Evolutionary conservation across 2,113 vertebrate genomes (phyloP).

Genomic region (Globicephala melas): DNA sequence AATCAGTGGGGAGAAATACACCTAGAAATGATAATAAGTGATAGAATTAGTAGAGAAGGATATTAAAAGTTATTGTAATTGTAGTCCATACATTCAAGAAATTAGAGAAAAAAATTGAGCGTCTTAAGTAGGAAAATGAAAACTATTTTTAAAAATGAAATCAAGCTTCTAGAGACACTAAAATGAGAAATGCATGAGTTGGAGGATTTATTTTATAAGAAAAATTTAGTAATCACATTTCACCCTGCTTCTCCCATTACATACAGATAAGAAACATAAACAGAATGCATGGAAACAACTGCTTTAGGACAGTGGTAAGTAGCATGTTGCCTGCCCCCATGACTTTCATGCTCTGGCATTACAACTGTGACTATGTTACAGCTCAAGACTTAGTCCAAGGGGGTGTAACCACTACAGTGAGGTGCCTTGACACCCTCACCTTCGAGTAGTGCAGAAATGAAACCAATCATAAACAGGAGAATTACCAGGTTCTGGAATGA

Average conservation of each 20-base stretch:
- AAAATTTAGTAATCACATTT: neutral
- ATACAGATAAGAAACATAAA: neutral
- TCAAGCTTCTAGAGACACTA: neutral
- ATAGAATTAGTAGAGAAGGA: neutral
- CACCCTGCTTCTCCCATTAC: neutral
- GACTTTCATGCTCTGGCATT: neutral
- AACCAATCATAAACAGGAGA: neutral
- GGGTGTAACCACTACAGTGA: accelerated
- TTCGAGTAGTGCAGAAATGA: neutral
- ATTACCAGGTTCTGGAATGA: neutral
- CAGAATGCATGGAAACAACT: neutral
- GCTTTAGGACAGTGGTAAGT: neutral
- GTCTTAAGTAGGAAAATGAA: neutral
- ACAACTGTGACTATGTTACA: neutral
- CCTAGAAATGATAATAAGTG: neutral
- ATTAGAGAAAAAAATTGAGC: neutral
- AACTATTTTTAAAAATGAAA: neutral
- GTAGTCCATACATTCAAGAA: neutral
- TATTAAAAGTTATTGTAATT: neutral
- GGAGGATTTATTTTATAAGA: neutral
- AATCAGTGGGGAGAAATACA: neutral
- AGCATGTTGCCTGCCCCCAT: neutral
- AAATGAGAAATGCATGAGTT: neutral
- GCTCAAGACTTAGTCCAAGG: neutral
- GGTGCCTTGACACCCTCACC: neutral